These are phyloP conservation scores for Cryptus viduatorius DNA, from an alignment of 2,888 invertebrate genomes.

Conservation along the genomic window DNA sequence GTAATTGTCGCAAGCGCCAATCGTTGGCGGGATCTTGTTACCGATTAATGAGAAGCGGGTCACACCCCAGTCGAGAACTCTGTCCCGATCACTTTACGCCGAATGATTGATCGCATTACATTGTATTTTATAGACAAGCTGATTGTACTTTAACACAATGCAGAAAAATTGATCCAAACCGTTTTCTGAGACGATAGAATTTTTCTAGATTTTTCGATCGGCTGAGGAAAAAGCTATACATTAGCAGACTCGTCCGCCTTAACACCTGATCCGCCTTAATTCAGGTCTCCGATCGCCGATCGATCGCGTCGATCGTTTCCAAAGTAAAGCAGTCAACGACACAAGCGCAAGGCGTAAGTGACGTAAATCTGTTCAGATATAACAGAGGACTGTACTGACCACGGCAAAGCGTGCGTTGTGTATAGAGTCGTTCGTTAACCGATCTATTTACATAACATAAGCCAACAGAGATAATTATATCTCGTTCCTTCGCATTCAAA, in stretches of 20 bases:
- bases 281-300: no score
- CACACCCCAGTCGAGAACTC: slow-evolving; percentile 19
- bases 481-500: slow-evolving; percentile 20
- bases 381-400: background rate
- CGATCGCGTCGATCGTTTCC: no score
- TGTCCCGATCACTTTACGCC: slow-evolving; percentile 13
- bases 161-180: no score
- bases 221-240: no score
- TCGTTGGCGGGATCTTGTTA: slow-evolving; percentile 55
- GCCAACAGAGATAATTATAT: slow-evolving; percentile 27
- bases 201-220: no score
- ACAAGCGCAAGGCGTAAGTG: no score
- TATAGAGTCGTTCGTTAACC: background rate
- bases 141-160: background rate
- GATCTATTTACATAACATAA: background rate
- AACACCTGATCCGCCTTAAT: no score
- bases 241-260: no score
- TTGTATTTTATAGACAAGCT: background rate
- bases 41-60: slow-evolving; percentile 37
- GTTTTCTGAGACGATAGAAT: no score
- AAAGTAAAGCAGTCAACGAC: no score
- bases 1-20: slow-evolving; percentile 40
- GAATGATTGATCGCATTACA: background rate
- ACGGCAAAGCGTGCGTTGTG: background rate
- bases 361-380: background rate